phyloP scores from a whole-genome alignment of 2,888 invertebrate species.

The Lordiphosa fenestrarum region DNA sequence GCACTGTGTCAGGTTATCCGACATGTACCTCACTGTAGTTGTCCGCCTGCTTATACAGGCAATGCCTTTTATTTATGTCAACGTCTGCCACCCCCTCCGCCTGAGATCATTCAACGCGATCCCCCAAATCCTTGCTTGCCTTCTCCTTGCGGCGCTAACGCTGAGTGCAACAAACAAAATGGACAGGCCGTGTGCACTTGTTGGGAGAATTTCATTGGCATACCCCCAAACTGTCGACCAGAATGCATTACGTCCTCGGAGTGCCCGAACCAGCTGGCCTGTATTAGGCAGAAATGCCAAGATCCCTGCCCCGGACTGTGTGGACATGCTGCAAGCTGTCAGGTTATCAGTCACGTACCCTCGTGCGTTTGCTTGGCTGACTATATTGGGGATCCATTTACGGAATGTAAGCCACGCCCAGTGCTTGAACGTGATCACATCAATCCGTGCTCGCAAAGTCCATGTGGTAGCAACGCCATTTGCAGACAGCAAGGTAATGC shows the following conservation, averaged over 20 bases:
- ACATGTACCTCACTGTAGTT: slow-evolving; percentile 86
- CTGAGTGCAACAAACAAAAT: slow-evolving; percentile 82
- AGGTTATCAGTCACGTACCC: slow-evolving; percentile 88
- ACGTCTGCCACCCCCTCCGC: slow-evolving; percentile 68
- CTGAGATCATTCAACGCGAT: slow-evolving; percentile 67
- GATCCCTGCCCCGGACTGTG: slow-evolving; percentile 90
- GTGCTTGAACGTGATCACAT: slow-evolving; percentile 68
- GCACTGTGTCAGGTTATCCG: slow-evolving; percentile 87
- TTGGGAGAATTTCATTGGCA: slow-evolving; percentile 84
- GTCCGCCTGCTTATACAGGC: slow-evolving; percentile 85
- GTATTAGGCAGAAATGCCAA: slow-evolving; percentile 88
- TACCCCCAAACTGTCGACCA: slow-evolving; percentile 89
- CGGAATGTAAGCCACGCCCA: slow-evolving; percentile 80
- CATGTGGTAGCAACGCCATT: slow-evolving; percentile 85
- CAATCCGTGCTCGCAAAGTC: slow-evolving; percentile 84
- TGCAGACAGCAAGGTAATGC: slow-evolving; percentile 80
- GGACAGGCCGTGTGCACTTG: slow-evolving; percentile 83
- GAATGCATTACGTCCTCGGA: slow-evolving; percentile 88
- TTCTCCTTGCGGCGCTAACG: slow-evolving; percentile 84
- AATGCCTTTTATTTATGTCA: slow-evolving; percentile 87
- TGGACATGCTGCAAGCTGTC: slow-evolving; percentile 87
- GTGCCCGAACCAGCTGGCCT: slow-evolving; percentile 87
- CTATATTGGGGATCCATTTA: slow-evolving; percentile 84
- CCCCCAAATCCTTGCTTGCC: slow-evolving; percentile 83
- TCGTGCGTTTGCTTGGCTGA: slow-evolving; percentile 83